Base-by-base conservation (phyloP, 2,797 vertebrate species). In the Threskiornis aethiopicus region DNA sequence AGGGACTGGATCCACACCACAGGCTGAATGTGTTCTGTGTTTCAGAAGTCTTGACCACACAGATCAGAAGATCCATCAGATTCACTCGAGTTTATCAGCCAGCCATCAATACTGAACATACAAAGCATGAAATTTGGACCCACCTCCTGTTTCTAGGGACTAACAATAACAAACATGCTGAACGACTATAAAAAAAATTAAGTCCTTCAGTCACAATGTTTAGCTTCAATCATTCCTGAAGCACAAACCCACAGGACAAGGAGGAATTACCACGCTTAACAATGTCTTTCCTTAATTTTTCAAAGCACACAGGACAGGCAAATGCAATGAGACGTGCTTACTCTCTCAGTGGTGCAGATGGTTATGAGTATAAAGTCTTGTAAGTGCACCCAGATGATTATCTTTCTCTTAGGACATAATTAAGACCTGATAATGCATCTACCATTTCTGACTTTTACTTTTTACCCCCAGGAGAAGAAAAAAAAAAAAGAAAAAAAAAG, bases 21-120 rank as follows among this genome's bases (percentile, higher is more conserved):
- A 44, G 14, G 5, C 55, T 58, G 21, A 35, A 21, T 9, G 1
- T 6, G 9, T 10, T 1, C 13, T 0, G 1, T 15, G 14, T 47
- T 72, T 28, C 71, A 51, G 16, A 55, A 37, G 6, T 24, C 46
- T 54, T 41, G 41, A 59, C 51, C 66, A 54, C 35, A 46, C 1
- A 44, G n/a, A 54, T 11, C 37, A 69, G 58, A n/a, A 84, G 57
- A 52, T 64, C 47, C 69, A 52, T 39, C 26, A 66, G 26, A 49
- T 41, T 55, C 37, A 71, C 72, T 37, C 17, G 13, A 25, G 31
- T 64, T 5, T 33, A 22, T 62, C 83, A 64, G 35, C 4, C 51
- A 71, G 41, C 16, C 65, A 83, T 10, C 47, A 37, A 47, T 25
- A 49, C 15, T 7, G 18, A 87, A 57, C 10, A 19, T 0, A 39